A percentile compares a stretch with the other conserved stretches of the same genome.
phyloP scores from a whole-genome alignment of 1,140 invertebrate genomes.

The Trachelipus rathkii region DNA sequence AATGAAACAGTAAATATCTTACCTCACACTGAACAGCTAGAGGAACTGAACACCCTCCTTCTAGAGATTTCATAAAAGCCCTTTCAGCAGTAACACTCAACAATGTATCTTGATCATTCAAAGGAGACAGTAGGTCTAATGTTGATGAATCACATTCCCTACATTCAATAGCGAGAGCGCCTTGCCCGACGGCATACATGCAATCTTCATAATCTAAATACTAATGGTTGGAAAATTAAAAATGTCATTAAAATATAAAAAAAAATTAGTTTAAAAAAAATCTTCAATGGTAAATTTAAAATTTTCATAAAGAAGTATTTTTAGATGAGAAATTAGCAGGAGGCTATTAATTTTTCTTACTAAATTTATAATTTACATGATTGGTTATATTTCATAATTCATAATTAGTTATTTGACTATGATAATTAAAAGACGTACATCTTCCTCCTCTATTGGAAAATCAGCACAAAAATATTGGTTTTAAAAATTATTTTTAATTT shows the following conservation, averaged over 20 bases:
- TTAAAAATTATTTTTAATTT: too few relatives aligned
- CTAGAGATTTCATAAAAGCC: slow-evolving; percentile 78
- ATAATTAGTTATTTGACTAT: too few relatives aligned
- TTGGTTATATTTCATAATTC: too few relatives aligned
- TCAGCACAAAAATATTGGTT: too few relatives aligned
- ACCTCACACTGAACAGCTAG: slow-evolving; percentile 69
- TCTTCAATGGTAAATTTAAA: too few relatives aligned
- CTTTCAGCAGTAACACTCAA: slow-evolving; percentile 73
- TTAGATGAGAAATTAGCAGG: too few relatives aligned
- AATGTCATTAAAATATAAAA: neutral
- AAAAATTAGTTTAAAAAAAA: neutral
- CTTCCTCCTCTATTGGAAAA: too few relatives aligned
- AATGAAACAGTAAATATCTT: slow-evolving; percentile 28
- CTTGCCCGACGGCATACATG: slow-evolving; percentile 93
- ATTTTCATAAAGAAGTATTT: too few relatives aligned
- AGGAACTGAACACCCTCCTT: slow-evolving; percentile 94
- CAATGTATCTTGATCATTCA: slow-evolving; percentile 68
- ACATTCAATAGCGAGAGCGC: slow-evolving; percentile 90
- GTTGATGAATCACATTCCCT: slow-evolving; percentile 65
- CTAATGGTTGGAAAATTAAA: slow-evolving; percentile 50
- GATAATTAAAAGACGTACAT: too few relatives aligned
- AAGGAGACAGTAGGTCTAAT: slow-evolving; percentile 63
- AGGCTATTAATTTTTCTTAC: too few relatives aligned
- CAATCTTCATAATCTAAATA: slow-evolving; percentile 67
- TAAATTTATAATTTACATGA: too few relatives aligned